These are phyloP conservation scores for Theodoxus fluviatilis DNA, from an alignment of 2,888 invertebrate genomes.

Conservation along the genomic window DNA sequence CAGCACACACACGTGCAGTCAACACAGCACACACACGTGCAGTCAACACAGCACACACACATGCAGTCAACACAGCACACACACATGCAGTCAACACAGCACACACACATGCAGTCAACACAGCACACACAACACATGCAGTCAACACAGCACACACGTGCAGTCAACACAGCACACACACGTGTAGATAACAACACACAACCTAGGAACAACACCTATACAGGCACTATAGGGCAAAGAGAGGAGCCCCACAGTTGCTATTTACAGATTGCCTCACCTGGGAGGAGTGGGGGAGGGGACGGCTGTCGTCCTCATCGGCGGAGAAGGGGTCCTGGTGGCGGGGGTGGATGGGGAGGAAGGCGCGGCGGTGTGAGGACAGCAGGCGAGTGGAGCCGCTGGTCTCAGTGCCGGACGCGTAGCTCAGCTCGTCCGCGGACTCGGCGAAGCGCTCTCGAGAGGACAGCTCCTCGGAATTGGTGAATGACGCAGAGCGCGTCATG, in stretches of 20 bases:
- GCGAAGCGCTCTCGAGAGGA: constrained; percentile 30
- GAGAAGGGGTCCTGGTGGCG: constrained; percentile 39
- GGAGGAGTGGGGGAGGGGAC: constrained; percentile 36
- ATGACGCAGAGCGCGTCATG: constrained; percentile 54
- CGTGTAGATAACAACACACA: no score
- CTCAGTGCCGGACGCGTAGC: constrained; percentile 46
- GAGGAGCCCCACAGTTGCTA: no score
- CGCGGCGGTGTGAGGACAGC: constrained; percentile 36
- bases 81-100: no score
- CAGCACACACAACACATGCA: not conserved
- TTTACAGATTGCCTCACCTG: constrained; percentile 39
- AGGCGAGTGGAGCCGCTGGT: constrained; percentile 36
- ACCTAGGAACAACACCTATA: no score
- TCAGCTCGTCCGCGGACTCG: constrained; percentile 33
- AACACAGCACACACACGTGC: no score
- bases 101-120: no score
- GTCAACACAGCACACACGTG: not conserved
- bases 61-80: no score
- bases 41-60: no score
- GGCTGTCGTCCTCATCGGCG: constrained; percentile 47
- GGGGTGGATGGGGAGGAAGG: constrained; percentile 32
- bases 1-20: no score
- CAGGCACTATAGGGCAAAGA: no score
- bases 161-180: no score
- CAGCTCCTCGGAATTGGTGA: constrained; percentile 47